Evolutionary conservation across 2,797 vertebrate species (phyloP), one percentile per base, ranked within the genome.

Genomic region (Huso huso): DNA sequence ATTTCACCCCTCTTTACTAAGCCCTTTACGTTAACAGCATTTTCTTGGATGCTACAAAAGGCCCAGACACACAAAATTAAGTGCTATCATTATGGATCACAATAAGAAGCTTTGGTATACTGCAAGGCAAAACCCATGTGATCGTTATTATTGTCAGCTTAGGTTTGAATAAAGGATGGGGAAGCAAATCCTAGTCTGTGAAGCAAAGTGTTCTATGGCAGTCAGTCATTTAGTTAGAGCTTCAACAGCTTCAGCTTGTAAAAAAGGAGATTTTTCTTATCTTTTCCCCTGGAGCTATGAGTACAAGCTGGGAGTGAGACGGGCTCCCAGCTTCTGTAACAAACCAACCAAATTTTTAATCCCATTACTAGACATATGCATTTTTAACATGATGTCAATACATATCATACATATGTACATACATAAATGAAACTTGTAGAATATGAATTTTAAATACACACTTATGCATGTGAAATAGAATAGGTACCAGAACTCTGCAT

Each of bases 1-100:
- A 90, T 89, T 90, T 89, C 68, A 78, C 73, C 70, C 69, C 51
- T 64, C 75, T 83, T 81, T 77, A 69, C 76, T 77, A 81, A 77
- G 72, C 81, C 81, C 75, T 85, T 78, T 79, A 78, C 81, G 81
- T 74, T 69, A 80, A 69, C 10, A 53, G 15, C 58, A 63, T 76
- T 73, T 74, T 73, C 77, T 71, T 48, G 9, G 50, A 71, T 74
- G 50, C 37, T 4, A 76, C 67, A 78, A 81, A 85, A 76, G 58
- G 64, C 10, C 67, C 69, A 69, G 72, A 72, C 65, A 67, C 70
- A 75, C 74, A 78, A 76, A 82, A 81, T 64, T 49, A 66, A 67
- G 68, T 73, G 71, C 49, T 62, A 70, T 69, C 76, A 68, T 71
- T 51, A 64, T 51, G 66, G 23, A 73, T 73, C 65, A 74, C 62